A percentile compares a stretch with the other conserved stretches of the same genome.
Conservation (phyloP, 2,113 vertebrate species). For the Caranx melampygus region DNA sequence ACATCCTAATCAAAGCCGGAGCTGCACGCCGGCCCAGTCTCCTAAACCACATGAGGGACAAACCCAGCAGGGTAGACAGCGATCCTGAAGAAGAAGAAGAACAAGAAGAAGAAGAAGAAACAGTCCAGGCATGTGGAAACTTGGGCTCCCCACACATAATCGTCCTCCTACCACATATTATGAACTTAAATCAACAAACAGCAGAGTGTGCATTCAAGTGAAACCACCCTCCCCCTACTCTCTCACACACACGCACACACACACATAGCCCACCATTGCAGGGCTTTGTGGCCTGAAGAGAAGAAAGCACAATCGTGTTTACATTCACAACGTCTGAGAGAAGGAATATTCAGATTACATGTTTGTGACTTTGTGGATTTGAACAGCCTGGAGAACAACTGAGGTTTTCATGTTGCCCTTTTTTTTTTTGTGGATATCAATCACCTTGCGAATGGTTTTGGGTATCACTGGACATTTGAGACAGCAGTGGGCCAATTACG, state of each 20-base stretch:
- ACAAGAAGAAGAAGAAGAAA: slow-evolving; percentile 65
- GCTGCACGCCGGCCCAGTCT: slow-evolving; percentile 15
- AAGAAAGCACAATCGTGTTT: slow-evolving; percentile 56
- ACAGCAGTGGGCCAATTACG: slow-evolving; percentile 47
- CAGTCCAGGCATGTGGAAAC: slow-evolving; percentile 72
- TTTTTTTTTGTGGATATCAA: slow-evolving; percentile 36
- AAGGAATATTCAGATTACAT: slow-evolving; percentile 58
- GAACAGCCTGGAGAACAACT: slow-evolving; percentile 18
- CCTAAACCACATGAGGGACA: slow-evolving; percentile 34
- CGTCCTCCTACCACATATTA: slow-evolving; percentile 72
- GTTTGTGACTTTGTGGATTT: slow-evolving; percentile 52
- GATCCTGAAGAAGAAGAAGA: slow-evolving; percentile 43
- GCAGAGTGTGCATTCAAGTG: slow-evolving; percentile 60
- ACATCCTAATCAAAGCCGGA: slow-evolving; percentile 50
- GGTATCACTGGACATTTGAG: slow-evolving; percentile 37
- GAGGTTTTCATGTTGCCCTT: slow-evolving; percentile 30
- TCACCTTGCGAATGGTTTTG: slow-evolving; percentile 58
- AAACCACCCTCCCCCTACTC: slow-evolving; percentile 22
- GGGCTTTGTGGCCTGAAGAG: slow-evolving; percentile 46
- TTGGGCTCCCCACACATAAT: slow-evolving; percentile 69
- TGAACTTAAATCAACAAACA: slow-evolving; percentile 74
- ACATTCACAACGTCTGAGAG: slow-evolving; percentile 50
- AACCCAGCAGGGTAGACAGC: slow-evolving; percentile 52
- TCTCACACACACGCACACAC: slow-evolving; percentile 21
- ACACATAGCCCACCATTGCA: slow-evolving; percentile 17